Base-by-base conservation (phyloP, 2,797 vertebrate genomes). In the Megalops cyprinoides region DNA sequence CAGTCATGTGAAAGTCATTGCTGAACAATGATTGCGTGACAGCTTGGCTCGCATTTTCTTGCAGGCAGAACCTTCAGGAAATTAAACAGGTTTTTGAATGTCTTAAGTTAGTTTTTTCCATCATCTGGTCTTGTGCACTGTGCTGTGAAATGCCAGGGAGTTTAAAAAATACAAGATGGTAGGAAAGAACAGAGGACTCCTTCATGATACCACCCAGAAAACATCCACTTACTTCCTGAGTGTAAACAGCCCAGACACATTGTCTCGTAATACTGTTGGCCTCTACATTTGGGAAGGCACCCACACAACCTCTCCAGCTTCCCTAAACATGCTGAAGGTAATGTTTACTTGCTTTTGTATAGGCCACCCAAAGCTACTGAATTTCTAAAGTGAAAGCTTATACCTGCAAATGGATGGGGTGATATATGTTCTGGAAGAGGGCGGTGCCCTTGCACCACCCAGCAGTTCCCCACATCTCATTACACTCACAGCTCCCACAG, bases 391-490 rank as follows among this genome's bases (percentile, higher is more conserved):
- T 58, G 78, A 58, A 83, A 79, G 58, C 48, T 53, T 75, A 76
- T 15, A 34, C 78, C 78, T 67, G 74, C 74, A 44, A 1, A 46
- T 37, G 60, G 67, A 46, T 56, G 58, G 56, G 49, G 44, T 69
- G 77, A 65, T 62, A 75, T 49, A 76, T 82, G 53, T 73, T 73
- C 37, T 60, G 39, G 76, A 65, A 65, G 53, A 75, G 44, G 81
- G 81, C n/a, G 46, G 81, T 44, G 69, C 31, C 81, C 53, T n/a
- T 62, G 46, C 46, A 31, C 80, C 60, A 15, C 69, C 79, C 2
- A 20, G 18, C 7, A 8, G 23, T 14, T 49, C 37, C 60, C 56
- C n/a, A 25, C 73, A 49, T 49, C 37, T n/a, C 9, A 48, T 42
- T 53, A 69, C 74, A 48, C 62, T 37, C 73, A 65, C 55, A 74